phyloP scores from a whole-genome alignment of 2,888 invertebrate genomes.

The Rhyacophila evoluta region DNA sequence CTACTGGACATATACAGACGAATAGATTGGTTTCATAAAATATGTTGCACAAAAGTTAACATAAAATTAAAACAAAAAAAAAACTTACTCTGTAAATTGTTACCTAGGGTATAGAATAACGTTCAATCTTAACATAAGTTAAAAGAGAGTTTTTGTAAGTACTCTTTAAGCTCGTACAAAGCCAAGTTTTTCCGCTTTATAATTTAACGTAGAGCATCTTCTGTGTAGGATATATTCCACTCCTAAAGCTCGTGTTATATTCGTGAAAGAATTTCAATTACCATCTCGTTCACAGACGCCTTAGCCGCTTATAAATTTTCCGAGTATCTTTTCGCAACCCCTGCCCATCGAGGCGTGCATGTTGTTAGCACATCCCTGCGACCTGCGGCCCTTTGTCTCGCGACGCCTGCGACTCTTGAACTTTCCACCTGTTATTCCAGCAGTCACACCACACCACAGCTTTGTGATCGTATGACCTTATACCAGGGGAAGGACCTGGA shows the following conservation, averaged over 20 bases:
- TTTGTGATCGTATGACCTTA: conserved; percentile 41
- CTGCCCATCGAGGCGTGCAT: not conserved
- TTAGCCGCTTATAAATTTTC: conserved; percentile 31
- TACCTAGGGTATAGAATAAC: too few species aligned
- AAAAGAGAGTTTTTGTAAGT: too few species aligned
- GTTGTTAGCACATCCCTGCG: not conserved
- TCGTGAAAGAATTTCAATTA: conserved; percentile 46
- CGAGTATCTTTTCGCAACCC: not conserved
- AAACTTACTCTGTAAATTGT: too few species aligned
- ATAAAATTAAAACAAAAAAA: too few species aligned
- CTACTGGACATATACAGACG: too few species aligned
- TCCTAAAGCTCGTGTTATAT: not conserved
- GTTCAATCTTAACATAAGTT: too few species aligned
- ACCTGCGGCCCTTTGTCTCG: conserved; percentile 32
- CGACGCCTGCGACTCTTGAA: conserved; percentile 42
- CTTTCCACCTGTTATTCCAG: conserved; percentile 38
- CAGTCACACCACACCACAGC: conserved; percentile 17
- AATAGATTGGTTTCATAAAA: too few species aligned
- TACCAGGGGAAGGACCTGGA: conserved; percentile 26
- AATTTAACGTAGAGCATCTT: not conserved
- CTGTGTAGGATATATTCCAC: not conserved
- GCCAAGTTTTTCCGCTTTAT: not conserved
- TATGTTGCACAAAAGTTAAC: too few species aligned
- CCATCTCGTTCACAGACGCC: not conserved
- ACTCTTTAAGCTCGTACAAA: not conserved